Conservation (phyloP, 2,888 invertebrate species). For the Myopa tessellatipennis region DNA sequence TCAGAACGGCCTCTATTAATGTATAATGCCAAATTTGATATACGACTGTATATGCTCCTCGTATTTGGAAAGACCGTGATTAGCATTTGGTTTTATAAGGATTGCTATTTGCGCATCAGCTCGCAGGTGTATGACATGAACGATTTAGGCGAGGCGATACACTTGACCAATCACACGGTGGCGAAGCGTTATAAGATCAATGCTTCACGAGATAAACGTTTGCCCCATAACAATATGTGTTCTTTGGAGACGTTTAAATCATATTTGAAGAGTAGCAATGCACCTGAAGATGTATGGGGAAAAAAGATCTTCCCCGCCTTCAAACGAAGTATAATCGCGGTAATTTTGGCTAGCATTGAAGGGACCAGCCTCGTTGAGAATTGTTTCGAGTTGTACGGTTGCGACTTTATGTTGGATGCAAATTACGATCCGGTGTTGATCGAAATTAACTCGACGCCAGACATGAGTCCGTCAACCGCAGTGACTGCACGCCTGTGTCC, state of each 20-base stretch:
- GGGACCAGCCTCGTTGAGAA: constrained; percentile 76
- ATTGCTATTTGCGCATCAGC: constrained; percentile 88
- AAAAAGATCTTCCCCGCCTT: constrained; percentile 83
- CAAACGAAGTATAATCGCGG: constrained; percentile 82
- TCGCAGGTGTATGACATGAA: constrained; percentile 82
- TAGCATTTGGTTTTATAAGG: constrained; percentile 87
- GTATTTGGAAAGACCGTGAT: constrained; percentile 80
- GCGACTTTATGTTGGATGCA: constrained; percentile 89
- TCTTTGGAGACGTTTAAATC: constrained; percentile 77
- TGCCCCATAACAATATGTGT: constrained; percentile 90
- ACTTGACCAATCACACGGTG: constrained; percentile 88
- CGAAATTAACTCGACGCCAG: constrained; percentile 91
- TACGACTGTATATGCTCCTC: constrained; percentile 85
- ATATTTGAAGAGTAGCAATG: constrained; percentile 70
- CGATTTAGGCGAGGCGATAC: constrained; percentile 86
- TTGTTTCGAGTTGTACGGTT: constrained; percentile 90
- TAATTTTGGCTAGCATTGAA: constrained; percentile 81
- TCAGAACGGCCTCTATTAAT: constrained; percentile 84
- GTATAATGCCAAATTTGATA: constrained; percentile 89
- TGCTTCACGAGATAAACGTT: constrained; percentile 70
- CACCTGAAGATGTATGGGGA: constrained; percentile 72
- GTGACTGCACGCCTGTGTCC: constrained; percentile 86
- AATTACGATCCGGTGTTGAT: constrained; percentile 88
- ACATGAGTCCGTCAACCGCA: constrained; percentile 82
- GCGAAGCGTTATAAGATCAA: constrained; percentile 77